Percentiles rank a stretch among this genome's conserved stretches.
Evolutionary conservation across 2,888 invertebrate genomes (phyloP).

Genomic region (Ichneumon xanthorius): DNA sequence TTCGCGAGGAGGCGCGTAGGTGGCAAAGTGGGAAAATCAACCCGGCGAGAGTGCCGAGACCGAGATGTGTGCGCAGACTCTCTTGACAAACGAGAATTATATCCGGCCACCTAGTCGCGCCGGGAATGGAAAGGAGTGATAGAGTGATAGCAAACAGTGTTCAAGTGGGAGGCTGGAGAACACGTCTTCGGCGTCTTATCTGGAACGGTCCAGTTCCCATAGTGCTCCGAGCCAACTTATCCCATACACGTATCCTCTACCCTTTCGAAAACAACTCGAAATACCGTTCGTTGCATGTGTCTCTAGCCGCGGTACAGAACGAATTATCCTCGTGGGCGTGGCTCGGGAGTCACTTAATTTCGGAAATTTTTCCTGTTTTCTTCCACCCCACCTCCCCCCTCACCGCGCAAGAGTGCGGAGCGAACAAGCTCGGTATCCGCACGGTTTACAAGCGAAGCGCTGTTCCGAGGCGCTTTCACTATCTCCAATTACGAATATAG

Average conservation of each 20-base stretch:
- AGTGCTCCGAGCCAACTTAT: constrained; percentile 44
- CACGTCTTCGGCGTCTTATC: constrained; percentile 69
- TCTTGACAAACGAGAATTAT: constrained; percentile 56
- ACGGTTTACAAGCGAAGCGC: constrained; percentile 17
- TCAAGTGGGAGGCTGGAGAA: constrained; percentile 64
- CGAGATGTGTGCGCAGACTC: constrained; percentile 48
- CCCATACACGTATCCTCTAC: constrained; percentile 20
- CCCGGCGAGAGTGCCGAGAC: constrained; percentile 21
- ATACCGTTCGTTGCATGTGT: constrained; percentile 15
- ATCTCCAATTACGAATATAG: constrained; percentile 79
- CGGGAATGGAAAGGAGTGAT: constrained; percentile 56
- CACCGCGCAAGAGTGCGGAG: background rate
- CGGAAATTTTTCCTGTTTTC: constrained; percentile 32
- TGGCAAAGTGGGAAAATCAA: constrained; percentile 44
- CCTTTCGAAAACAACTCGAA: constrained; percentile 4
- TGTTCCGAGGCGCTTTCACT: constrained; percentile 75
- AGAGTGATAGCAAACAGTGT: constrained; percentile 56
- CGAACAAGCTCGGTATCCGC: constrained; percentile 15
- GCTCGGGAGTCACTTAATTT: constrained; percentile 53
- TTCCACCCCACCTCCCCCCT: background rate
- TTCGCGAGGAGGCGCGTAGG: constrained; percentile 59
- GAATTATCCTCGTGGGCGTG: constrained; percentile 52
- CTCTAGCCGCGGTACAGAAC: constrained; percentile 6
- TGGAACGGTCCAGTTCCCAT: constrained; percentile 76
- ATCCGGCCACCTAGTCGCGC: constrained; percentile 30